phyloP scores from a whole-genome alignment of 2,888 invertebrate species.

The Lycophotia porphyrea region DNA sequence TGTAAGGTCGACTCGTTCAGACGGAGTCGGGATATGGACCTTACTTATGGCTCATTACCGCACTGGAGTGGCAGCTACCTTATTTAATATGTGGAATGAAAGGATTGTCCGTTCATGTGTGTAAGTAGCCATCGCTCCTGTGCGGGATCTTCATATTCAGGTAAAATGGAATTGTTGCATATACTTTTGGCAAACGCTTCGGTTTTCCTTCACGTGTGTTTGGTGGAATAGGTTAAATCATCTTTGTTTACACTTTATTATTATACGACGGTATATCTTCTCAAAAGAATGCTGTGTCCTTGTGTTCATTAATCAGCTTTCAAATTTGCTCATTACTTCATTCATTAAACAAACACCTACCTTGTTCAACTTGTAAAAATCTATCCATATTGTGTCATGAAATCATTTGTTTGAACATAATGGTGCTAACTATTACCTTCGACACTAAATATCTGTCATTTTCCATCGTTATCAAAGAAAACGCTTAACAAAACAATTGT shows the following conservation, averaged over 20 bases:
- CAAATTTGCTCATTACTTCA: not conserved
- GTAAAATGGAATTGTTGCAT: slow-evolving; percentile 59
- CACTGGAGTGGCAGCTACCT: slow-evolving; percentile 64
- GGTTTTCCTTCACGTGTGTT: not conserved
- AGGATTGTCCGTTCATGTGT: slow-evolving; percentile 63
- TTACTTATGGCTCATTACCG: slow-evolving; percentile 68
- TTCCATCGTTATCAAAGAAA: slow-evolving; percentile 30
- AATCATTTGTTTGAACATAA: slow-evolving; percentile 28
- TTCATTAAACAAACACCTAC: not conserved
- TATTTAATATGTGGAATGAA: slow-evolving; percentile 68
- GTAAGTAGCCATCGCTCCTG: slow-evolving; percentile 51
- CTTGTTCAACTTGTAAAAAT: slow-evolving; percentile 18
- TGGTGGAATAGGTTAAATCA: not conserved
- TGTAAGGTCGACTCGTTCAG: slow-evolving; percentile 56
- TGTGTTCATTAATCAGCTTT: not conserved
- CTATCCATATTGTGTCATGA: slow-evolving; percentile 6
- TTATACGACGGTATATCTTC: not conserved
- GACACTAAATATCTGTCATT: slow-evolving; percentile 22
- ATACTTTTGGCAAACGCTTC: slow-evolving; percentile 45
- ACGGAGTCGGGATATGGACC: slow-evolving; percentile 59
- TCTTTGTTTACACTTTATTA: not conserved
- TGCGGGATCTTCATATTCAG: slow-evolving; percentile 58
- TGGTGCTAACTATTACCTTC: slow-evolving; percentile 21
- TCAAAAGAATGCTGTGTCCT: not conserved
- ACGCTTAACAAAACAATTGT: slow-evolving; percentile 48